phyloP scores from a whole-genome alignment of 2,888 invertebrate species.

The Luperina nickerlii region DNA sequence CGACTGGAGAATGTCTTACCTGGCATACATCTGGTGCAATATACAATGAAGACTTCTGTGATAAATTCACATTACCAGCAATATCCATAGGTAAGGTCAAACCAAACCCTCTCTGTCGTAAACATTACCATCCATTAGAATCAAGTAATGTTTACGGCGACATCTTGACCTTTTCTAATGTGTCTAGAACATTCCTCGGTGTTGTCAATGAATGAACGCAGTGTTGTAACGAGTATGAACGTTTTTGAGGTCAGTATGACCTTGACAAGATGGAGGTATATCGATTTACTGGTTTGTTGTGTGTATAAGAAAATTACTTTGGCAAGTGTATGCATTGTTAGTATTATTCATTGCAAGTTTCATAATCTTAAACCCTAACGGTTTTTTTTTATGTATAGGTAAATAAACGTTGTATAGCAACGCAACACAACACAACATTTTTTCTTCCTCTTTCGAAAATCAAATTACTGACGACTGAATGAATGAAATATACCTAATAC shows the following conservation, averaged over 20 bases:
- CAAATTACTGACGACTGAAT: no score
- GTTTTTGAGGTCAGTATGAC: slow-evolving; percentile 35
- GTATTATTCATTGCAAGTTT: no score
- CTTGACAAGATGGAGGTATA: slow-evolving; percentile 32
- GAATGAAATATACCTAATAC: no score
- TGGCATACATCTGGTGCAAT: not conserved
- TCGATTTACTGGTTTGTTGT: slow-evolving; percentile 22
- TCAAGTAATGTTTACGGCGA: slow-evolving; percentile 28
- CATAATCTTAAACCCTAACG: no score
- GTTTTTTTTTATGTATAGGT: no score
- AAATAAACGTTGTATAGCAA: no score
- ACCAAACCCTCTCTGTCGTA: slow-evolving; percentile 11
- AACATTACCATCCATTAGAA: slow-evolving; percentile 6
- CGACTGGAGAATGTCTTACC: not conserved
- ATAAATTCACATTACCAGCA: not conserved
- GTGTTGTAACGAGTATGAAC: slow-evolving; percentile 36
- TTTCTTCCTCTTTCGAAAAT: no score
- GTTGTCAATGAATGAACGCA: slow-evolving; percentile 49
- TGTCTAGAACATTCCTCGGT: slow-evolving; percentile 48
- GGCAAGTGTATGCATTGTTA: not conserved
- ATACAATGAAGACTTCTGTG: not conserved
- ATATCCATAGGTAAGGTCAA: not conserved
- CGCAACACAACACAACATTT: no score
- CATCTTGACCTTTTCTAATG: slow-evolving; percentile 47
- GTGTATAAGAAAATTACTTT: not conserved